Base-by-base conservation (phyloP, 2,888 invertebrate species). In the Dicyrtomina minuta region DNA sequence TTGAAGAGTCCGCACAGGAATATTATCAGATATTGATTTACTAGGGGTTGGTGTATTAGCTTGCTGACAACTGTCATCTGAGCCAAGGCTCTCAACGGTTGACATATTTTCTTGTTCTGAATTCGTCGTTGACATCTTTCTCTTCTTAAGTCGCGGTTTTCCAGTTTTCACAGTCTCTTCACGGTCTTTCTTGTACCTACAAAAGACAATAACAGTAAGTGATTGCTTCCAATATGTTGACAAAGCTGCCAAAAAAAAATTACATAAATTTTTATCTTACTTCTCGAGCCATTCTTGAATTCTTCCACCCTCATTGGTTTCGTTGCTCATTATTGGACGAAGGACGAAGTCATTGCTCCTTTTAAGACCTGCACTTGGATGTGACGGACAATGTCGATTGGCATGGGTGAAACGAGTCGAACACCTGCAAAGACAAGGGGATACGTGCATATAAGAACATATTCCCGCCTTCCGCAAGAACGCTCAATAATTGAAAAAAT, bases 381-480 rank as follows among this genome's bases (percentile, higher is more conserved):
- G 90, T 72, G 88, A 86, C 0, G 88, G 86, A 80, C 90, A 90
- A 76, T 89, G 89, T 33, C 90, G 83, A 80, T 90, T 90, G 0
- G 90, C 89, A 81, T 90, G 90, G 1, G 90, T 89, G 80, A 90
- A 90, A 72, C 89, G 83, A 80, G 86, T 87, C 43, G 83, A 83
- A 81, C 90, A 90, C 61, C 84, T 80, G 67, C 64, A 77, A 74
- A 64, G 70, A 71, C 8, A 72, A 71, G 53, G 8, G 33, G n/a
- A n/a, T n/a, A n/a, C n/a, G n/a, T n/a, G n/a, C n/a, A n/a, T n/a
- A n/a, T n/a, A n/a, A n/a, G n/a, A n/a, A n/a, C n/a, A n/a, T n/a
- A n/a, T n/a, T n/a, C n/a, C n/a, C n/a, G n/a, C n/a, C n/a, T n/a
- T n/a, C n/a, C n/a, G n/a, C n/a, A n/a, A n/a, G 20, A 43, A 58